These are phyloP conservation scores for Pharmacophagus antenor DNA, from an alignment of 2,888 invertebrate species.

Conservation along the genomic window DNA sequence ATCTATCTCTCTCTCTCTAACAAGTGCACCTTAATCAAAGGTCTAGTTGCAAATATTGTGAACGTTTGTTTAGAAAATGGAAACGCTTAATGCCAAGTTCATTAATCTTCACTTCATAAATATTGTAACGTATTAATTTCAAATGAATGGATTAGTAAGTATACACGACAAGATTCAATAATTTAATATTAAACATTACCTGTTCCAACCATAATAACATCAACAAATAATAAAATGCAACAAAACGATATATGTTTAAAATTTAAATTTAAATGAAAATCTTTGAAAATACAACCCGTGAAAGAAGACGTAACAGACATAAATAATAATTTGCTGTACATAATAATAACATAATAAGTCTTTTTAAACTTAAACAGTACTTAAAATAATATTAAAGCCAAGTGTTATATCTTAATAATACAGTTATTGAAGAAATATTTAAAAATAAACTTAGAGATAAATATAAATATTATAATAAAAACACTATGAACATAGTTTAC, in stretches of 20 bases:
- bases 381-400: slow-evolving; percentile 60
- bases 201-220: slow-evolving; percentile 9
- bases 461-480: slow-evolving; percentile 38
- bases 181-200: slow-evolving; percentile 23
- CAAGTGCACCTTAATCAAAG: slow-evolving; percentile 14
- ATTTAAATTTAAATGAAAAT: not conserved
- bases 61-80: not conserved
- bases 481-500: slow-evolving; percentile 45
- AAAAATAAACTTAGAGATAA: slow-evolving; percentile 44
- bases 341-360: slow-evolving; percentile 37
- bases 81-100: not conserved
- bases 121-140: not conserved
- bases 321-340: slow-evolving; percentile 30
- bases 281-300: slow-evolving; percentile 28
- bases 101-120: not conserved
- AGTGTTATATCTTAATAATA: slow-evolving; percentile 35
- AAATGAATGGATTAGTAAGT: not conserved
- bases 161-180: slow-evolving; percentile 25
- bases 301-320: slow-evolving; percentile 25
- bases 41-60: slow-evolving; percentile 6
- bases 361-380: slow-evolving; percentile 56
- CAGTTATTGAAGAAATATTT: slow-evolving; percentile 39
- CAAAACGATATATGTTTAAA: not conserved
- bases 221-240: slow-evolving; percentile 9
- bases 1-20: no score